Evolutionary conservation across 2,888 invertebrate species (phyloP), one percentile per base, ranked within the genome.

Genomic region (Eupithecia subumbrata): DNA sequence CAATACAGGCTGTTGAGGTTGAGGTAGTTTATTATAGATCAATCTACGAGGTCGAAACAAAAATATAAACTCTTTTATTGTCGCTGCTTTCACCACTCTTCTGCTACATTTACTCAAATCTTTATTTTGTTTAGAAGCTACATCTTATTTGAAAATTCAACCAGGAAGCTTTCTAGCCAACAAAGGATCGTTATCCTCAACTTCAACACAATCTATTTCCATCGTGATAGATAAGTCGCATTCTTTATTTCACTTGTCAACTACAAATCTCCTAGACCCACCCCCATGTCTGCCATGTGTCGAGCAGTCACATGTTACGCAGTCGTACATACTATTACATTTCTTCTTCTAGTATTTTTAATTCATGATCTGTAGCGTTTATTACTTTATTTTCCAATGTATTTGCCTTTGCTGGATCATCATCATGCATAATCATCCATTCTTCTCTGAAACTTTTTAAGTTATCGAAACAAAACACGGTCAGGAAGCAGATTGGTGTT

Each of bases 201-300:
- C 56, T 72, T 78, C 76, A 74, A 82, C 81, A 79, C 77, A 80
- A 84, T 80, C 83, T 82, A 81, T 80, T 81, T 84, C 83, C 82
- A 78, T 77, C 79, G 81, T 79, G 82, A 85, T 84, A 83, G 84
- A 87, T 88, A 85, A 87, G 86, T 86, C 85, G 82, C 85, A 85
- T 89, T 88, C 89, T 89, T 90, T 91, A 92, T 90, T 90, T 88
- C 87, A 89, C 86, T 88, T 89, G 91, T 91, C 94, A 91, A 88
- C 94, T 84, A 94, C 93, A 94, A 94, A 94, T 94, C 94, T 94
- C 91, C 82, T 80, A 86, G 89, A 87, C 90, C 91, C 92, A 89
- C 92, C 93, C 82, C 86, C 92, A 90, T 89, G 90, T 89, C 92
- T 89, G 84, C 89, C 88, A 90, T 89, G 89, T 91, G 92, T 92